Base-by-base conservation (phyloP, 1,140 invertebrate genomes). In the Drosophila mojavensis region DNA sequence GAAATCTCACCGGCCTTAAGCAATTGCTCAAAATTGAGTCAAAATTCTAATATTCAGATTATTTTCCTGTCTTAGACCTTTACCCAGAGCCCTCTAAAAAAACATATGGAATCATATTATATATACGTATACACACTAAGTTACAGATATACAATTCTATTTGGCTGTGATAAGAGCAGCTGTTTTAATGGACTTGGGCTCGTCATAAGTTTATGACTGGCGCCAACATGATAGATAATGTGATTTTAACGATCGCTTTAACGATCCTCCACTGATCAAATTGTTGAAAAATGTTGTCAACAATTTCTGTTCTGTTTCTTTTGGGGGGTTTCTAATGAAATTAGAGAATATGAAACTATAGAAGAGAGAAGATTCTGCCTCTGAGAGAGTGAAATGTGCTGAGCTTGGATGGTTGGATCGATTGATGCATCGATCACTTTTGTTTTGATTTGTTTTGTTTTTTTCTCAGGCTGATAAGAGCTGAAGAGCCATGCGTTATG, bases 191-290 rank as follows among this genome's bases (percentile, higher is more conserved):
- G 75, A n/a, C 53, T 47, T 15, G 69, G 7, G 53, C 60, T 68
- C 61, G 62, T 76, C 61, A 71, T 68, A 76, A 47, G 53, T 81
- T 89, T 86, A 90, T 77, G 76, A 72, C 68, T 90, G 86, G 86
- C 88, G 86, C 86, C 86, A 91, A 82, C 72, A 64, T 69, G 60
- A 79, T 77, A 74, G 60, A 79, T 77, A 74, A 83, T 72, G 50
- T 56, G 61, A 68, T 62, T 81, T 82, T 89, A 74, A 89, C 65
- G 81, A 81, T 75, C 65, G 48, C 4, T 61, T 83, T 86, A 54
- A 86, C 77, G 80, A 84, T 75, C 72, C 69, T 24, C 59, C 59
- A 51, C 69, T 58, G 39, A 77, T 84, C 76, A 54, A 41, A 48
- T 47, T 30, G 59, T 11, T 28, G 4, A 20, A 53, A 45, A 66